phyloP scores from a whole-genome alignment of 2,113 vertebrate species.

The Pseudonaja textilis region DNA sequence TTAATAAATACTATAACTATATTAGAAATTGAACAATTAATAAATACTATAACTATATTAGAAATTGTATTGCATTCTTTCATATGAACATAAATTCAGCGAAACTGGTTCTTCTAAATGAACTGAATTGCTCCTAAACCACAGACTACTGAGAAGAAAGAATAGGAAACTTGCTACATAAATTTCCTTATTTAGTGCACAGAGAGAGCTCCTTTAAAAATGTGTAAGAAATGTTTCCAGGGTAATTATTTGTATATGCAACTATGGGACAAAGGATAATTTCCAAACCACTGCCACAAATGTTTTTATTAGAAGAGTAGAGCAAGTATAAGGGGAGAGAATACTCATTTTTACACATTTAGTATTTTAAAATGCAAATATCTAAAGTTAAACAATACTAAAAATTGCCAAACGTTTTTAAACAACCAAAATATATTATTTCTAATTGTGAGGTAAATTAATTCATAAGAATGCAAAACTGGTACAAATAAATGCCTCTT shows the following conservation, averaged over 20 bases:
- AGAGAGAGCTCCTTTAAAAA: not conserved
- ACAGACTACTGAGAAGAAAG: not conserved
- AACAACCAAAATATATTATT: not conserved
- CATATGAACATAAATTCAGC: not conserved
- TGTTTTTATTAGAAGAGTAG: not conserved
- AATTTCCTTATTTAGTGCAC: not conserved
- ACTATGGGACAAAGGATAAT: not conserved
- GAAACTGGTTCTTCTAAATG: not conserved
- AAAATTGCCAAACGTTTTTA: not conserved
- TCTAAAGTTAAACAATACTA: not conserved
- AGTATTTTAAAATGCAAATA: not conserved
- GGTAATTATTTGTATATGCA: not conserved
- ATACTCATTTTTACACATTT: not conserved
- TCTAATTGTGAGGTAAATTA: conserved; percentile 13
- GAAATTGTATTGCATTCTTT: not conserved
- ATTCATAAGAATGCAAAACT: not conserved
- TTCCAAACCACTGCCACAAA: not conserved
- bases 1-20: not conserved
- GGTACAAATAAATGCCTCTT: not conserved
- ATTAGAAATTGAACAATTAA: not conserved
- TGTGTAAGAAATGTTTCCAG: not conserved
- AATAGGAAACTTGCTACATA: not conserved
- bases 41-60: not conserved
- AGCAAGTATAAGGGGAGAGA: not conserved
- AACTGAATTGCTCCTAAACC: not conserved